Evolutionary conservation across 2,797 vertebrate species (phyloP), one percentile per base, ranked within the genome.

Genomic region (Cossypha polioptera): DNA sequence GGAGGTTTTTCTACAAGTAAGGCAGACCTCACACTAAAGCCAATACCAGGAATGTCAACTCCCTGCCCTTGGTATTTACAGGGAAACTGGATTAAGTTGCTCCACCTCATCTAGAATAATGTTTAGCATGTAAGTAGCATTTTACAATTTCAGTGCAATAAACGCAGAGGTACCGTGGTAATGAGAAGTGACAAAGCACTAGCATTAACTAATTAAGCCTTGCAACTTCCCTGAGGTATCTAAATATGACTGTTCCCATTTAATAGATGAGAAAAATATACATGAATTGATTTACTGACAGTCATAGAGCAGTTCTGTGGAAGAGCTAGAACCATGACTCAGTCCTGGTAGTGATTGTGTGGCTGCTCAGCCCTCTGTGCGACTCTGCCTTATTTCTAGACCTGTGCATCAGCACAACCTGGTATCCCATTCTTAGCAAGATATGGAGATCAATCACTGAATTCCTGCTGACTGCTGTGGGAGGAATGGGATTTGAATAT

Each of bases 161-260:
- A 97, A 75, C 68, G 72, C n/a, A 18, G 80, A 61, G 72, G 74
- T 55, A 47, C 57, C 79, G 14, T 25, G 51, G 72, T 91, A 90
- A 95, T 91, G 79, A 95, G 87, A 93, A 54, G 47, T 93, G 92
- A 86, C 88, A 85, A 83, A 75, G 65, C 62, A 51, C 75, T 68
- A 75, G 61, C 61, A 83, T 95, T 94, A 86, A 80, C 68, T 95
- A 93, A 97, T 92, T 77, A 92, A 77, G 68, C 57, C 65, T 85
- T 1, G 0, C 78, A 86, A 8, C 54, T 69, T 92, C 61, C 89
- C 78, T 13, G 62, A 80, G 89, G 82, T 93, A 43, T 45, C 73
- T 63, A 69, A 90, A 78, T 87, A 42, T 26, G 73, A 92, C 58
- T 2, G 0, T 80, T 92, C 62, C 72, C 57, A 38, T 86, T 91